Conservation (phyloP, 2,888 invertebrate genomes). For the Pristionchus fissidentatus region DNA sequence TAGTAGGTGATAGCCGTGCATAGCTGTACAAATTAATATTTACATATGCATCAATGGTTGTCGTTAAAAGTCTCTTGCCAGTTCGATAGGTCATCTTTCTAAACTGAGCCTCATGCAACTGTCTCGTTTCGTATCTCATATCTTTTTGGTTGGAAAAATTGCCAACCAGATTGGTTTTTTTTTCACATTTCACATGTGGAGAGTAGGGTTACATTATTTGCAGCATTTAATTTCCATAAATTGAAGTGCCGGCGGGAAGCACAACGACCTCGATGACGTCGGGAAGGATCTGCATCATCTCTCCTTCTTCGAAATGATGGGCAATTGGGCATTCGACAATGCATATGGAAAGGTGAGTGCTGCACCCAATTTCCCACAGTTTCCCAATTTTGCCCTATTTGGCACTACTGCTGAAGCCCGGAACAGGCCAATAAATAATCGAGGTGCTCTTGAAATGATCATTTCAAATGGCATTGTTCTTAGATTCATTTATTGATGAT, state of each 20-base stretch:
- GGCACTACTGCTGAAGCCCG: no score
- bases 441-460: no score
- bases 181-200: no score
- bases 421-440: no score
- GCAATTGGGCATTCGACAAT: slow-evolving; percentile 99
- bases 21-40: no score
- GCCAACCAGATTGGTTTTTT: no score
- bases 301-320: slow-evolving; percentile 99
- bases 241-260: slow-evolving; percentile 87
- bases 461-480: no score
- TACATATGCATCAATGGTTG: neutral
- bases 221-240: neutral
- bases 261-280: slow-evolving; percentile 99
- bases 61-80: neutral
- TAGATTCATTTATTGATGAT: no score
- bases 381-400: no score
- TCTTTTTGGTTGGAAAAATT: no score
- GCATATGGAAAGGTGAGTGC: slow-evolving; percentile 87
- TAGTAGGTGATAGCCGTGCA: neutral
- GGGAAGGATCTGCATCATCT: slow-evolving; percentile 99
- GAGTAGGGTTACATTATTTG: neutral
- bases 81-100: neutral
- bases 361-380: neutral
- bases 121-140: no score
- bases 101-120: neutral